Conservation (phyloP, 1,140 invertebrate species). For the Drosophila sucinea region DNA sequence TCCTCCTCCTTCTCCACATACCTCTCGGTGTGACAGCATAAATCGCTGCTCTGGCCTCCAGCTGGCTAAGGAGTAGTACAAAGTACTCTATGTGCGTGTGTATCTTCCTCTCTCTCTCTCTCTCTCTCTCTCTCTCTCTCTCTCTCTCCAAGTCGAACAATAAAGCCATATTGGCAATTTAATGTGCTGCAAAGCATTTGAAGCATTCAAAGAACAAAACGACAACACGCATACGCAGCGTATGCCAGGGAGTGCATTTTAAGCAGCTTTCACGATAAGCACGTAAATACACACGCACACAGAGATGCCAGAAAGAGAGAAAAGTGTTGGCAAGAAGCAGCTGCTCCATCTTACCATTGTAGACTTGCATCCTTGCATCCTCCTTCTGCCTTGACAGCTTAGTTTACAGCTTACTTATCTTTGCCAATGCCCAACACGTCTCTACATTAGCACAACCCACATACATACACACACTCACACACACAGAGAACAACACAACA, state of each 20-base stretch:
- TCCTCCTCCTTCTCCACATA: neutral
- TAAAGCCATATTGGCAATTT: constrained; percentile 78
- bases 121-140: too few species aligned
- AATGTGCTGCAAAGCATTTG: constrained; percentile 75
- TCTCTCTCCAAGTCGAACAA: constrained; percentile 38
- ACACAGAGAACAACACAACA: constrained; percentile 29
- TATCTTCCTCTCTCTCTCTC: neutral
- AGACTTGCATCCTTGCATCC: neutral
- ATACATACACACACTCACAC: neutral
- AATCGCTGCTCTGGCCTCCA: constrained; percentile 59
- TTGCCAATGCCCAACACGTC: constrained; percentile 63
- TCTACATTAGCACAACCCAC: constrained; percentile 37
- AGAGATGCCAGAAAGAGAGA: constrained; percentile 1
- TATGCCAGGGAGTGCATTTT: constrained; percentile 60
- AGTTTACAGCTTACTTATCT: constrained; percentile 54
- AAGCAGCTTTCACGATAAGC: constrained; percentile 68
- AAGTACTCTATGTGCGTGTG: neutral
- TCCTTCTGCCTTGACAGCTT: constrained; percentile 19
- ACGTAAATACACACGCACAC: constrained; percentile 52
- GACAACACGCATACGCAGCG: constrained; percentile 65
- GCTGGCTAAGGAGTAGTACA: constrained; percentile 9
- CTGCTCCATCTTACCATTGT: constrained; percentile 26
- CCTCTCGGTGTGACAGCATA: constrained; percentile 70
- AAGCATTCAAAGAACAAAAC: constrained; percentile 36
- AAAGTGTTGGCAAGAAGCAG: constrained; percentile 33